These are phyloP conservation scores for Ophion costatus DNA, from an alignment of 2,888 invertebrate genomes.

Conservation along the genomic window DNA sequence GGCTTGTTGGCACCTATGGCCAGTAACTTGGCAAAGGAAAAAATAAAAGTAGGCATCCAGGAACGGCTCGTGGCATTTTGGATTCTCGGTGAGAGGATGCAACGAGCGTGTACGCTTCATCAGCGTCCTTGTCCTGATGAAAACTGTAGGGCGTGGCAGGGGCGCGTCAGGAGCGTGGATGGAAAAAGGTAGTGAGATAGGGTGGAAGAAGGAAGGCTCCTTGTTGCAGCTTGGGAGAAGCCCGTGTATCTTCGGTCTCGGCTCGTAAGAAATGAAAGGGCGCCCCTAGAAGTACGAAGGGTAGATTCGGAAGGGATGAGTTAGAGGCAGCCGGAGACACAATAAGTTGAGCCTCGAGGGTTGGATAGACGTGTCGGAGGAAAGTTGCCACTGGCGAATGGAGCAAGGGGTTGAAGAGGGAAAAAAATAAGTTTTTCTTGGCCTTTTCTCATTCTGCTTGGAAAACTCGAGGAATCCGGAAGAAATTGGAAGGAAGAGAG, in stretches of 20 bases:
- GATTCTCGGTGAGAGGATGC: slow-evolving; percentile 52
- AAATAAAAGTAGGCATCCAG: slow-evolving; percentile 1
- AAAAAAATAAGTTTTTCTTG: slow-evolving; percentile 43
- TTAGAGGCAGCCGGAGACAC: slow-evolving; percentile 36
- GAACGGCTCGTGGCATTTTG: slow-evolving; percentile 2
- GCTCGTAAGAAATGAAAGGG: slow-evolving; percentile 51
- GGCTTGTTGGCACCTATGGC: not conserved
- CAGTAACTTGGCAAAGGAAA: not conserved
- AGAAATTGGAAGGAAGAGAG: slow-evolving; percentile 51
- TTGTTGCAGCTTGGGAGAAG: slow-evolving; percentile 55
- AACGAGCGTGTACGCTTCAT: slow-evolving; percentile 59
- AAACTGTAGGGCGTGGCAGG: slow-evolving; percentile 70
- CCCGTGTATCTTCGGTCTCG: slow-evolving; percentile 56
- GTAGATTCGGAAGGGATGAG: slow-evolving; percentile 40
- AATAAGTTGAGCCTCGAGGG: slow-evolving; percentile 63
- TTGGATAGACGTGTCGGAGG: slow-evolving; percentile 55
- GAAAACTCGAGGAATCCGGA: slow-evolving; percentile 52
- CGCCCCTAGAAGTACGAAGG: slow-evolving; percentile 39
- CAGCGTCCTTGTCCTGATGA: slow-evolving; percentile 69
- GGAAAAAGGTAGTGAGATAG: not conserved
- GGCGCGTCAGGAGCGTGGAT: slow-evolving; percentile 1
- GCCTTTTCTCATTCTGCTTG: slow-evolving; percentile 47
- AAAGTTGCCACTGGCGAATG: slow-evolving; percentile 53
- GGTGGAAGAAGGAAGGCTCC: slow-evolving; percentile 33
- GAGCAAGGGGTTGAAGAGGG: slow-evolving; percentile 4